Base-by-base conservation (phyloP, 1,140 invertebrate genomes). In the Riptortus pedestris region DNA sequence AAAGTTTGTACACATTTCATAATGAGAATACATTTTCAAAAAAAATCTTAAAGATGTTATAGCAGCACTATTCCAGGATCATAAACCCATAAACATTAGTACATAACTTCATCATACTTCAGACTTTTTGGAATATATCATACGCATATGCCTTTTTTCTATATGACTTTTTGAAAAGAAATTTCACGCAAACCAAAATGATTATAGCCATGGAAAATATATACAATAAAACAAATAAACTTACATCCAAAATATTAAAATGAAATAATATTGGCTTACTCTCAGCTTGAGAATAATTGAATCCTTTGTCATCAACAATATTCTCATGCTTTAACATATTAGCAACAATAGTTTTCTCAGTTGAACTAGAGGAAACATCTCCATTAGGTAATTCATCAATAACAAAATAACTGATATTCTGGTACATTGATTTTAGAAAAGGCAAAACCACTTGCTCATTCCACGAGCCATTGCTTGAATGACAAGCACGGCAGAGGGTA, bases 371-470 rank as follows among this genome's bases (percentile, higher is more conserved):
- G n/a, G n/a, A n/a, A n/a, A n/a, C n/a, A n/a, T n/a, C n/a, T 57
- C 7, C 5, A 16, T 60, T 5, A 4, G 51, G 11, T 27, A 66
- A 18, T 52, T 70, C 58, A 18, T 62, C 51, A 5, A 52, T 20
- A 12, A 58, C 48, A 16, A 68, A 38, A 27, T 65, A 66, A 55
- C 66, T 67, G 3, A 60, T 74, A 70, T 59, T 76, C 74, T 65
- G 78, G 79, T 96, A 93, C 65, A 93, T 83, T 28, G 75, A 77
- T 60, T 85, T 82, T 9, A 97, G 74, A 74, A 90, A 95, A 24
- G 77, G 69, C 26, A 91, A 75, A 1, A 95, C 88, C 62, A 84
- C 79, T 0, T 75, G 73, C 67, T 83, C 76, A 68, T 88, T 81
- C 85, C 87, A 93, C 24, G 78, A 77, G 2, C 75, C 78, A 62